Conservation (phyloP, 2,888 invertebrate species). For the Drosophila rellima region DNA sequence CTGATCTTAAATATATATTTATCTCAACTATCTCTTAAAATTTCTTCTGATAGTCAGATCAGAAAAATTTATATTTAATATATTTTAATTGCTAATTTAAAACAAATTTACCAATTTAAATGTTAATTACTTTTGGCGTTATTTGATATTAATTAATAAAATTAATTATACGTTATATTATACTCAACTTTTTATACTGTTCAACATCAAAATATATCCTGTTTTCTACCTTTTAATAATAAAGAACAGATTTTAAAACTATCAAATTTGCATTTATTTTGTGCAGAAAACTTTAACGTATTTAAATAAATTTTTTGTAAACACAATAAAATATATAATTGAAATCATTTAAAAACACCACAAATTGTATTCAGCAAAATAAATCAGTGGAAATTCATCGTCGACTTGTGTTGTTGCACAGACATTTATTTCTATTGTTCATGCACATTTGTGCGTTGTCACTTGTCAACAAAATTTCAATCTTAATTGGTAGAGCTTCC, state of each 20-base stretch:
- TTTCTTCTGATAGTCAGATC: neutral
- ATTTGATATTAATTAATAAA: too few relatives aligned
- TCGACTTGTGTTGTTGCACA: constrained; percentile 5
- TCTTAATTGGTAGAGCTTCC: constrained; percentile 32
- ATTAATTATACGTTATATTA: too few relatives aligned
- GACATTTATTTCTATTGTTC: constrained; percentile 23
- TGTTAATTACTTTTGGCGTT: too few relatives aligned
- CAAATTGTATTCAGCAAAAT: neutral
- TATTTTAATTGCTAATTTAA: too few relatives aligned
- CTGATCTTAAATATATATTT: neutral
- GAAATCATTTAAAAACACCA: neutral
- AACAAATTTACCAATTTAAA: too few relatives aligned
- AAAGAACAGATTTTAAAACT: too few relatives aligned
- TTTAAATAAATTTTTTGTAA: neutral
- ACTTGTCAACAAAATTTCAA: constrained; percentile 29
- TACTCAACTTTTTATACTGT: too few relatives aligned
- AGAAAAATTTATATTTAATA: neutral
- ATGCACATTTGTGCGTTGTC: constrained; percentile 31
- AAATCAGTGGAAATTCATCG: constrained; percentile 18
- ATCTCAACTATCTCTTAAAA: neutral
- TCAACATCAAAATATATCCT: too few relatives aligned
- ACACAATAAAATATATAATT: neutral
- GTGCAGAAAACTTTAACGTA: neutral
- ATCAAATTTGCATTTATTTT: neutral
- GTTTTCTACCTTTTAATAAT: too few relatives aligned